Base-by-base conservation (phyloP, 2,113 vertebrate species). In the Cephalopterus ornatus region DNA sequence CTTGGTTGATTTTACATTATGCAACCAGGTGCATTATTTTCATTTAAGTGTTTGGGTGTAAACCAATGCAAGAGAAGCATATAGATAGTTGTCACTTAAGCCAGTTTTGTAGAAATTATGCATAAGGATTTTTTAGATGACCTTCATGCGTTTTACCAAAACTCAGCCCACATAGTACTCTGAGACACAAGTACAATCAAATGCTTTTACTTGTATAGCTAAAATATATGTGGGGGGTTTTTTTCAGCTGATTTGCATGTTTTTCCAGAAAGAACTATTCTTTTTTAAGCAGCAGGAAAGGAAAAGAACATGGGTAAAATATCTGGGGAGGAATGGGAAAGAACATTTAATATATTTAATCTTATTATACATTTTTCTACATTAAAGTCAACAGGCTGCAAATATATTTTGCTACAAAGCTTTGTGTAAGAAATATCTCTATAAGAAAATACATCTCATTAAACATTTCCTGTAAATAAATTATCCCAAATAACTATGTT, bases 391-490 rank as follows among this genome's bases (percentile, higher is more conserved):
- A 96, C 80, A 97, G 93, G 97, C 96, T 97, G 97, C 97, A 98
- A 97, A 98, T 98, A 98, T 97, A 98, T 97, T 98, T 95, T 98
- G 97, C 98, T 98, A 98, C 97, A 98, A 98, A 97, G 98, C 97
- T 98, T 98, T 98, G 95, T 98, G 97, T 98, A 98, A 97, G 98
- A 98, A 98, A 98, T 97, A 97, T 98, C 97, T 98, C 96, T 98
- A 98, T 98, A 98, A 98, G 97, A 98, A 98, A 98, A 98, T 98
- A 98, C 97, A 98, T 98, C 98, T 98, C 96, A 97, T 98, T 98
- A 98, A 97, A 98, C 97, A 98, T 96, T 98, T 98, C 97, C 97
- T 98, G 97, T 98, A 98, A 98, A 98, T 98, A 98, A 98, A 98
- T 98, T 98, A 98, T 86, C 96, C 96, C 95, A 95, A 97, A 97